A percentile compares a stretch with the other conserved stretches of the same genome.
Evolutionary conservation across 2,797 vertebrate species (phyloP).

Genomic region (Pangasius krempfi): DNA sequence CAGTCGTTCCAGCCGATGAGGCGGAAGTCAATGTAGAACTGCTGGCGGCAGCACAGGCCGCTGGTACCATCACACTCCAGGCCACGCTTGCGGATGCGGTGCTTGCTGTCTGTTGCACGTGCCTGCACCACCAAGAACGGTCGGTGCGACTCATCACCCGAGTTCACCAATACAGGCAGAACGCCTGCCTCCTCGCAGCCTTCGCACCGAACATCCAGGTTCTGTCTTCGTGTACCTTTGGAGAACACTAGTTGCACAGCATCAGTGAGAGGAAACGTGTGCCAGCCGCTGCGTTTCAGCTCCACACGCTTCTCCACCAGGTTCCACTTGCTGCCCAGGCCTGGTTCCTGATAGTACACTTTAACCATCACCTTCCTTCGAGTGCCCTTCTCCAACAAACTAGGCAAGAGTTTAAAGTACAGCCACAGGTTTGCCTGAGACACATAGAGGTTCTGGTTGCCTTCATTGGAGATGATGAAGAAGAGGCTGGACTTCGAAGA

Average conservation of each 20-base stretch:
- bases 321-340: slow-evolving; percentile 82
- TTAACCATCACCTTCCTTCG: slow-evolving; percentile 89
- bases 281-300: slow-evolving; percentile 93
- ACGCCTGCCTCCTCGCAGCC: slow-evolving; percentile 86
- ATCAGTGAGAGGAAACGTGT: slow-evolving; percentile 91
- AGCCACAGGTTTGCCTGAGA: slow-evolving; percentile 94
- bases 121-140: slow-evolving; percentile 94
- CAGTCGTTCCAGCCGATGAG: slow-evolving; percentile 98
- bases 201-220: slow-evolving; percentile 92
- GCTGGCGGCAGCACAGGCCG: slow-evolving; percentile 90
- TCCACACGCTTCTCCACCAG: slow-evolving; percentile 93
- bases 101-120: slow-evolving; percentile 81
- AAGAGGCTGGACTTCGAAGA: slow-evolving; percentile 91
- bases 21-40: slow-evolving; percentile 98
- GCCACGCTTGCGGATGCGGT: slow-evolving; percentile 92
- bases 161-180: slow-evolving; percentile 81
- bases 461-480: slow-evolving; percentile 95
- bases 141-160: slow-evolving; percentile 87
- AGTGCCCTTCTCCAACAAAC: slow-evolving; percentile 77
- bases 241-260: slow-evolving; percentile 87
- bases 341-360: slow-evolving; percentile 90
- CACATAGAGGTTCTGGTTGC: slow-evolving; percentile 92
- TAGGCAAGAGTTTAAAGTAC: slow-evolving; percentile 89
- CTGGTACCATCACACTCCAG: slow-evolving; percentile 93
- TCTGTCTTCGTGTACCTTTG: slow-evolving; percentile 87